Conservation (phyloP, 2,888 invertebrate genomes). For the Aspidiotus destructor region DNA sequence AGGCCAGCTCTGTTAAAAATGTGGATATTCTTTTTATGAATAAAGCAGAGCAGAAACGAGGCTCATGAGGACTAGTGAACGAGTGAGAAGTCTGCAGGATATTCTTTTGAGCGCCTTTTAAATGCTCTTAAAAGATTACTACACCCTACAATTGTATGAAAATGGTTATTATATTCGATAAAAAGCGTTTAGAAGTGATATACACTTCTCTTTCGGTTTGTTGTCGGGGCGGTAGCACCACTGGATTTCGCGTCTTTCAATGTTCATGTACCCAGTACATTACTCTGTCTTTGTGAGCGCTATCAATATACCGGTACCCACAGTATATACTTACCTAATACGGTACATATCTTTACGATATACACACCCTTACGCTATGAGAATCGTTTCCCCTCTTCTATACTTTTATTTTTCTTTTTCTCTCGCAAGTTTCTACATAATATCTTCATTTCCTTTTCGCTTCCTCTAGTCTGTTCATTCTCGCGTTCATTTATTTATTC, state of each 20-base stretch:
- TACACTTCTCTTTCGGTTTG: slow-evolving; percentile 13
- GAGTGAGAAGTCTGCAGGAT: slow-evolving; percentile 17
- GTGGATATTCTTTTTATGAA: not conserved
- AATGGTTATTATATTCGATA: slow-evolving; percentile 32
- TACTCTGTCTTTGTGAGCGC: too few relatives aligned
- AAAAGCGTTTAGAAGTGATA: slow-evolving; percentile 27
- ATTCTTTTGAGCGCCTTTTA: slow-evolving; percentile 29
- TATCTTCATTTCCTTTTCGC: not conserved
- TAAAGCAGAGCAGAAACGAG: too few relatives aligned
- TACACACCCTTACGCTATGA: not conserved
- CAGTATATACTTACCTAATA: too few relatives aligned
- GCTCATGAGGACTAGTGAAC: not conserved
- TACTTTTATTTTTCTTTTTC: not conserved
- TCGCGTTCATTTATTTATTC: not conserved
- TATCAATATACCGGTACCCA: too few relatives aligned
- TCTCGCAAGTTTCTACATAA: not conserved
- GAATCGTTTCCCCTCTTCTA: not conserved
- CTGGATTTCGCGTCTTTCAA: not conserved
- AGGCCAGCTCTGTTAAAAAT: not conserved
- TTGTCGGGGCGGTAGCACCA: not conserved
- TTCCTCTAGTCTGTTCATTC: not conserved
- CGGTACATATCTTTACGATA: not conserved
- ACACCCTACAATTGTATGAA: slow-evolving; percentile 29
- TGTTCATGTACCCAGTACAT: too few relatives aligned
- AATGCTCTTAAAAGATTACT: slow-evolving; percentile 29